Percentiles rank a stretch among this genome's conserved stretches.
These are phyloP conservation scores for Clytia hemisphaerica DNA, from an alignment of 30 jellyfish, hydroid and myxozoan species.

Conservation along the genomic window DNA sequence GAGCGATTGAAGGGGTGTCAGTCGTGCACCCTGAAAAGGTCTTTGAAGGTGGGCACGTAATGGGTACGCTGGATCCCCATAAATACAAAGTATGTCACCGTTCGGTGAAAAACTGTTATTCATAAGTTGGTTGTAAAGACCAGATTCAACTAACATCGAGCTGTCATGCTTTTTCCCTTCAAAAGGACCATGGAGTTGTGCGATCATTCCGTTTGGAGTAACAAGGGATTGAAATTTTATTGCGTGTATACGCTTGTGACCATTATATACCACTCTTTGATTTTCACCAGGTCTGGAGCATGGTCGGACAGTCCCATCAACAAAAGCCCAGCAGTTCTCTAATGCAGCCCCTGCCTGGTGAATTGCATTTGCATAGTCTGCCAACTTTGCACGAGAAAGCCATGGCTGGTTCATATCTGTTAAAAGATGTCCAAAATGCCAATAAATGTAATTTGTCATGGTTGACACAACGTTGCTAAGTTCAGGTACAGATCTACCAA, in stretches of 20 bases:
- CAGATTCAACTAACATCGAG: constrained; percentile 34
- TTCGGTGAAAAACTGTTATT: too few relatives aligned
- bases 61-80: constrained; percentile 58
- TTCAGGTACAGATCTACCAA: not conserved
- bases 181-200: constrained; percentile 38
- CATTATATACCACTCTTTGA: constrained; percentile 39
- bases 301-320: constrained; percentile 47
- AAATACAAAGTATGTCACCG: constrained; percentile 44
- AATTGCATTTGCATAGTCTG: constrained; percentile 30
- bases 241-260: constrained; percentile 32
- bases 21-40: constrained; percentile 17
- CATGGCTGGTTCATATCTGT: constrained; percentile 29
- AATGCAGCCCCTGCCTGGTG: constrained; percentile 31
- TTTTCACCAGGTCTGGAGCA: constrained; percentile 18
- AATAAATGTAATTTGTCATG: not conserved
- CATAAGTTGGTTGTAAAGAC: too few relatives aligned
- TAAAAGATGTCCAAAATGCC: constrained; percentile 9
- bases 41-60: constrained; percentile 46
- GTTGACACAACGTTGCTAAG: not conserved
- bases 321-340: constrained; percentile 38
- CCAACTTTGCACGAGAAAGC: constrained; percentile 14
- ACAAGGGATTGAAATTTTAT: constrained; percentile 41
- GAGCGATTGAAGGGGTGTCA: constrained; percentile 34
- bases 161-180: constrained; percentile 65
- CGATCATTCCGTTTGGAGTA: constrained; percentile 33